Base-by-base conservation (phyloP, 2,888 invertebrate species). In the Steinernema scapterisci region DNA sequence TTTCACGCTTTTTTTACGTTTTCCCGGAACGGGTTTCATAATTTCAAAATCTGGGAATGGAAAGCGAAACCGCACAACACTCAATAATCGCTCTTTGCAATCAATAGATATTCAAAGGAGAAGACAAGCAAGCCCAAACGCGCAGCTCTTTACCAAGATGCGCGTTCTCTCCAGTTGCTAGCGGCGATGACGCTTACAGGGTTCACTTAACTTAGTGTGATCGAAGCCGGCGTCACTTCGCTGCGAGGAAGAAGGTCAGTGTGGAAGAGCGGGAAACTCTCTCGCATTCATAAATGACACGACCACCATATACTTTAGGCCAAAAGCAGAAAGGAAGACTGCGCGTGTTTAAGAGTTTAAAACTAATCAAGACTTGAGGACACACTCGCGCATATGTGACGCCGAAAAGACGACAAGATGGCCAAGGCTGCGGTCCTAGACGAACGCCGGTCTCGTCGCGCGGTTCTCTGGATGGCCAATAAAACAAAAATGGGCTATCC, bases 401-500 rank as follows among this genome's bases (percentile, higher is more conserved):
- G 63, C 63, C 38, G 63, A 63, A 25, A 25, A n/a, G 63, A 63
- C 63, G 31, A 31, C 31, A 63, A 21, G 63, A 54, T 54, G 63
- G 63, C 63, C 31, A 16, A 31, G 31, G 27, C 27, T 11, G 31
- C 31, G 38, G 63, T 31, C 63, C 63, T n/a, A 63, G 63, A 63
- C 63, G 63, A 63, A 63, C 63, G 63, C 63, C 31, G 63, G 63
- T 63, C 63, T 63, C 63, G 63, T 63, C 63, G 63, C 63, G 63
- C 63, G 63, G 63, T 63, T 63, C 63, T 63, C 63, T 63, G 63
- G 63, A 63, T 63, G 31, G 63, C 63, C 63, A 63, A 63, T 63
- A 63, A 63, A 63, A 63, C 63, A 63, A 63, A 63, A 63, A 63
- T 63, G 63, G 63, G 63, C 63, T 63, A 63, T 63, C 63, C 63